phyloP scores from a whole-genome alignment of 2,113 vertebrate species.

The Ovibos moschatus region DNA sequence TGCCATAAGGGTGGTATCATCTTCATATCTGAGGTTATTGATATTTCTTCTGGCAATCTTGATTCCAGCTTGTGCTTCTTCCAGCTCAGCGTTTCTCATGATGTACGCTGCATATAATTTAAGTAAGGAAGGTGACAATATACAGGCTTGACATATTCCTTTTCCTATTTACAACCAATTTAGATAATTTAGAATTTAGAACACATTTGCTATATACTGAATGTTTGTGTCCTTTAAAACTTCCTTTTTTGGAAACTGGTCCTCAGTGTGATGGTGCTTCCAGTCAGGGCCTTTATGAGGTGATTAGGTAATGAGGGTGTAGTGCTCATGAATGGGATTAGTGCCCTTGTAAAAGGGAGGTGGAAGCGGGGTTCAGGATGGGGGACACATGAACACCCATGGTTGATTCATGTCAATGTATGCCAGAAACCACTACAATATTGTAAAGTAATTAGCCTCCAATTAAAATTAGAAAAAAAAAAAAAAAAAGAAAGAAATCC shows the following conservation, averaged over 20 bases:
- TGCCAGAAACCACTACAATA: background rate
- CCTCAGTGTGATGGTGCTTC: background rate
- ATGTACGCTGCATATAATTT: no score
- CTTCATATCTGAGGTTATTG: no score
- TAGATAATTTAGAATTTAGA: background rate
- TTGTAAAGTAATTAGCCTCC: background rate
- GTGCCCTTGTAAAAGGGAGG: background rate
- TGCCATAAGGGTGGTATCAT: no score
- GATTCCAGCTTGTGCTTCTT: no score
- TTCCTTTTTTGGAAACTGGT: background rate
- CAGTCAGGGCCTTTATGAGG: background rate
- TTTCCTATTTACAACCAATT: background rate
- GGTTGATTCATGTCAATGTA: background rate
- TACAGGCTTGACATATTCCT: no score
- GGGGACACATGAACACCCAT: background rate
- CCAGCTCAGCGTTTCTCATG: no score
- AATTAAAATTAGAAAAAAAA: background rate
- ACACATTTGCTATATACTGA: background rate
- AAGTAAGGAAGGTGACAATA: no score
- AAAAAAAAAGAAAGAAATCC: background rate
- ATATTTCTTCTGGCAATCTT: no score
- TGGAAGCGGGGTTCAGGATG: background rate
- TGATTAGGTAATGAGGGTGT: background rate
- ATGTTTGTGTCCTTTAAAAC: background rate
- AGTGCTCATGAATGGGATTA: background rate